Evolutionary conservation across 2,888 invertebrate genomes (phyloP), one percentile per base, ranked within the genome.

Genomic region (Lasioglossum leucozonium): DNA sequence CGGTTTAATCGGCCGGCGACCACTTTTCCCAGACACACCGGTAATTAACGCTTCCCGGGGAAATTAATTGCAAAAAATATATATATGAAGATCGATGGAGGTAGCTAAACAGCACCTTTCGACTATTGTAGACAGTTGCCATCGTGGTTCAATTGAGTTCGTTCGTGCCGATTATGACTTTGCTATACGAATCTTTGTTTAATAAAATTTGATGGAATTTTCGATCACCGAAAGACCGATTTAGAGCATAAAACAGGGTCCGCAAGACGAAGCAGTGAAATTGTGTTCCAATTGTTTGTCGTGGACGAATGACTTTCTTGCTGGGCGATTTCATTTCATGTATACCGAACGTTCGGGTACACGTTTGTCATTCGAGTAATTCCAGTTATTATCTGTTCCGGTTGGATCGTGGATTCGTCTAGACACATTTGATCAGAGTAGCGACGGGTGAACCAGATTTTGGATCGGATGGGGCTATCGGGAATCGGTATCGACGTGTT

Each of bases 401-500:
- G 67, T 37, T 11, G 34, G 22, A 34, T 18, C 18, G 10, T 22
- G 13, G 65, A 30, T 30, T 30, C 10, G n/a, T 30, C 30, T 30
- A 8, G 16, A 30, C 30, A 30, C 26, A 58, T 26, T 11, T 13
- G n/a, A 10, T 11, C 18, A 40, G 40, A 1, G 13, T 42, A 42
- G 42, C 42, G 34, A 3, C 3, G 34, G 34, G 34, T 34, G 34
- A 34, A n/a, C 3, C 67, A 22, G 69, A 37, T 40, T 69, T 40
- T 40, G 69, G n/a, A 40, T 40, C 11, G 5, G n/a, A 22, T 1
- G 40, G 4, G 6, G 42, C 18, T 22, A 71, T 88, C 84, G 30
- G 47, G 44, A 72, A 34, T 30, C 37, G 47, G 65, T 72, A 74
- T 74, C 79, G 71, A n/a, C 37, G 67, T 91, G 85, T 89, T 79